A percentile compares a stretch with the other conserved stretches of the same genome.
These are phyloP conservation scores for Drosophila lacteicornis DNA, from an alignment of 1,140 invertebrate genomes.

Conservation along the genomic window DNA sequence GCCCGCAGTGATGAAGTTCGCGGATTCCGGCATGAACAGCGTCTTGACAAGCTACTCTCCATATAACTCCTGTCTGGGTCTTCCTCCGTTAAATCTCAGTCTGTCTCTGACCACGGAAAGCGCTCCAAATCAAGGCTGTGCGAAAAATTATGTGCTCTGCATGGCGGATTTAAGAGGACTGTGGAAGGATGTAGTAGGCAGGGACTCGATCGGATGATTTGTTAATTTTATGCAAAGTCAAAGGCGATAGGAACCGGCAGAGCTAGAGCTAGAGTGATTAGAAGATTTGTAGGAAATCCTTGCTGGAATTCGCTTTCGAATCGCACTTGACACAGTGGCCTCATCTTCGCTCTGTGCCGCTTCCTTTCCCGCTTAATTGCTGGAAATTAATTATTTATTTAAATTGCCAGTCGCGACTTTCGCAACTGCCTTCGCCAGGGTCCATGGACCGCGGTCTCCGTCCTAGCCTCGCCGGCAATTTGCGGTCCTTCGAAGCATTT, in stretches of 20 bases:
- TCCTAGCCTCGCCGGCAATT: constrained; percentile 34
- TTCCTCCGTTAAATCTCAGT: constrained; percentile 41
- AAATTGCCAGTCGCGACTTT: constrained; percentile 72
- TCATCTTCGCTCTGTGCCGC: constrained; percentile 18
- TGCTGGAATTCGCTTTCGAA: constrained; percentile 1
- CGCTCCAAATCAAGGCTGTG: constrained; percentile 48
- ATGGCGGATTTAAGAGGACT: constrained; percentile 31
- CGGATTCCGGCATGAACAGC: constrained; percentile 33
- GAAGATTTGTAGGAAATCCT: constrained; percentile 10
- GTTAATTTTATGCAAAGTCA: constrained; percentile 50
- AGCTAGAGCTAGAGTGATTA: constrained; percentile 7
- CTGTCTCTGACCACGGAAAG: constrained; percentile 25
- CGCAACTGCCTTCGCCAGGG: constrained; percentile 16
- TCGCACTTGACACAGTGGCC: constrained; percentile 46
- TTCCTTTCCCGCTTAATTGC: constrained; percentile 67
- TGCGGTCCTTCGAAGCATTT: constrained; percentile 65
- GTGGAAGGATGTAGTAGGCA: not conserved
- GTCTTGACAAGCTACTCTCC: constrained; percentile 30
- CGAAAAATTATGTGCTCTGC: constrained; percentile 46
- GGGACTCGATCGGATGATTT: constrained; percentile 19
- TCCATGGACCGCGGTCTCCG: constrained; percentile 3
- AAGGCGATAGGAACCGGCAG: constrained; percentile 4
- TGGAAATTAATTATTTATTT: constrained; percentile 84
- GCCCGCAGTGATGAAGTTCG: constrained; percentile 52
- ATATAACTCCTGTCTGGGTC: not conserved